phyloP scores from a whole-genome alignment of 1,140 invertebrate species.

The Eubasilissa regina region DNA sequence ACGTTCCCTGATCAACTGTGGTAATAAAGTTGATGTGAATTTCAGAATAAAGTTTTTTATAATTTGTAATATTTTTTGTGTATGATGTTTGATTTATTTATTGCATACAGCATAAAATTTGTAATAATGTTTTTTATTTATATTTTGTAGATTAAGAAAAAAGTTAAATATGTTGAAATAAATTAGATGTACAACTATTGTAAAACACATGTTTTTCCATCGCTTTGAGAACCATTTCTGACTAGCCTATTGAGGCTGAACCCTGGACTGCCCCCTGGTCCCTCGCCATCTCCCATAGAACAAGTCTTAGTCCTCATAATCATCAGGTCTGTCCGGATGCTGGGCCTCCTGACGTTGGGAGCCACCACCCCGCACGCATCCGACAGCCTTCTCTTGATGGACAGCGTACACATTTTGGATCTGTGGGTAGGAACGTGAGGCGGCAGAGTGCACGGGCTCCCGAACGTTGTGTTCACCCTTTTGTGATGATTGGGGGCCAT shows the following conservation, averaged over 20 bases:
- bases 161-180: no score
- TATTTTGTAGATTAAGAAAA: slow-evolving; percentile 56
- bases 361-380: slow-evolving; percentile 90
- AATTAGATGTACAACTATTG: slow-evolving; percentile 64
- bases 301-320: slow-evolving; percentile 87
- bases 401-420: slow-evolving; percentile 82
- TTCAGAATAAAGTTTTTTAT: no score
- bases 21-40: no score
- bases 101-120: neutral
- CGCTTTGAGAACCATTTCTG: slow-evolving; percentile 64
- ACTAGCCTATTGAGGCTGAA: slow-evolving; percentile 69
- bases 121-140: neutral
- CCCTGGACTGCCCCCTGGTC: slow-evolving; percentile 69
- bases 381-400: slow-evolving; percentile 84
- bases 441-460: slow-evolving; percentile 80
- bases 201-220: slow-evolving; percentile 67
- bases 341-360: slow-evolving; percentile 86
- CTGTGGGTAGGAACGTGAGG: slow-evolving; percentile 77
- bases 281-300: slow-evolving; percentile 76
- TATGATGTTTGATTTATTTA: no score
- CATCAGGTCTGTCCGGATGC: slow-evolving; percentile 88
- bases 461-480: slow-evolving; percentile 79
- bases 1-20: no score
- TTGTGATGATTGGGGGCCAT: slow-evolving; percentile 92
- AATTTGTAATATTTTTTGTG: no score